Evolutionary conservation across 1,140 invertebrate genomes (phyloP), one percentile per base, ranked within the genome.

Genomic region (Halotydeus destructor): DNA sequence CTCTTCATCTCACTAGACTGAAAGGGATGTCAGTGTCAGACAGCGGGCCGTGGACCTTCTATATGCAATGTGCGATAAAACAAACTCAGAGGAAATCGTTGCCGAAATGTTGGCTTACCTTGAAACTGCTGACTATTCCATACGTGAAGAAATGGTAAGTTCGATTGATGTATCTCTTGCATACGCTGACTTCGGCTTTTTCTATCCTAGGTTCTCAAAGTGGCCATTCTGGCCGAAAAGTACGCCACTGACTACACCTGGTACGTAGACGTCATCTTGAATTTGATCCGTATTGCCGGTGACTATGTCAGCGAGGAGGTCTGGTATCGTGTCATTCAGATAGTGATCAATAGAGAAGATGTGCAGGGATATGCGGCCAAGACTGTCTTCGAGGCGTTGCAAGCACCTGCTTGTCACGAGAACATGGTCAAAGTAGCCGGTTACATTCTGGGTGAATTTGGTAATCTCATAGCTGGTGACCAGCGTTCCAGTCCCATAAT

Each of bases 361-460:
- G 91, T 99, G 1, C 85, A 91, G 63, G 93, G 89, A 16, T 99
- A 99, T 66, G 89, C 93, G 34, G 91, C 93, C 6, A 99, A 99
- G 68, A 98, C 91, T 39, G 16, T 27, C 48, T 49, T 54, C 40
- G 55, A 78, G 73, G 83, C 91, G 47, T 62, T 98, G 35, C 88
- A 96, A 69, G 88, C 89, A 32, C 86, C 88, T 22, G 89, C 93
- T 36, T 99, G 93, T 59, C 94, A 99, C 63, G 94, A 99, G 67
- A 99, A 99, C 61, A 99, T 99, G 93, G 93, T 99, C 0, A 99
- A 99, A 74, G 94, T 99, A 33, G 93, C 93, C 39, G 94, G 91
- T 22, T 99, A 99, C 54, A 97, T 99, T 53, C 68, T 99, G 31
- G 94, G 94, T 41, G 94, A 99, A 66, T 99, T 99, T 68, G 94